Evolutionary conservation across 2,888 invertebrate genomes (phyloP).

Genomic region (Plutella xylostella): DNA sequence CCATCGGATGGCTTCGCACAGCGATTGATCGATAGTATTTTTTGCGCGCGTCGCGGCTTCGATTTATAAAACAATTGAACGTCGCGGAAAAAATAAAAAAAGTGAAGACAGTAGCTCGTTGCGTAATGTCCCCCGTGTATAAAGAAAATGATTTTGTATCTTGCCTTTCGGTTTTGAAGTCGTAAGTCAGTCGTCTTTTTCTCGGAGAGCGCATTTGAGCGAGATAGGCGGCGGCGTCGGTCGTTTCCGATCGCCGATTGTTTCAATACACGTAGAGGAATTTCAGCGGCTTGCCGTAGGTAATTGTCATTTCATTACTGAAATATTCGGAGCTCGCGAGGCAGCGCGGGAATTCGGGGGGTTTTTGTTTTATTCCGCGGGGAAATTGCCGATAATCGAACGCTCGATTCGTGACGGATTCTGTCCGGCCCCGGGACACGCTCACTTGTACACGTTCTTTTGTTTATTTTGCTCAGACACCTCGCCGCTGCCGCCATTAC

Average conservation of each 20-base stretch:
- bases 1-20: constrained; percentile 60
- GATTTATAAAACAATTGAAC: constrained; percentile 69
- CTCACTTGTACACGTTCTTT: too few relatives aligned
- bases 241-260: too few relatives aligned
- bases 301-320: constrained; percentile 68
- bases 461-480: too few relatives aligned
- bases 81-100: constrained; percentile 21
- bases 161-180: background rate
- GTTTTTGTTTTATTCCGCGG: constrained; percentile 39
- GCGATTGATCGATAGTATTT: constrained; percentile 69
- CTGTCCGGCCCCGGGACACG: background rate
- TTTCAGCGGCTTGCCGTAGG: constrained; percentile 18
- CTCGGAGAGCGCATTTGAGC: background rate
- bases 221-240: background rate
- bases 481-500: too few relatives aligned
- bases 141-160: constrained; percentile 26
- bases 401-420: constrained; percentile 49
- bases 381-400: constrained; percentile 60
- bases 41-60: constrained; percentile 43
- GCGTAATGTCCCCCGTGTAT: constrained; percentile 28
- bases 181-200: background rate
- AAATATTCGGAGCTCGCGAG: constrained; percentile 42
- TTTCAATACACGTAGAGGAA: too few relatives aligned
- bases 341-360: constrained; percentile 35
- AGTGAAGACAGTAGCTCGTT: constrained; percentile 18